Conservation (phyloP, 92 coral and sea anemone species). For the Nematostella vectensis region DNA sequence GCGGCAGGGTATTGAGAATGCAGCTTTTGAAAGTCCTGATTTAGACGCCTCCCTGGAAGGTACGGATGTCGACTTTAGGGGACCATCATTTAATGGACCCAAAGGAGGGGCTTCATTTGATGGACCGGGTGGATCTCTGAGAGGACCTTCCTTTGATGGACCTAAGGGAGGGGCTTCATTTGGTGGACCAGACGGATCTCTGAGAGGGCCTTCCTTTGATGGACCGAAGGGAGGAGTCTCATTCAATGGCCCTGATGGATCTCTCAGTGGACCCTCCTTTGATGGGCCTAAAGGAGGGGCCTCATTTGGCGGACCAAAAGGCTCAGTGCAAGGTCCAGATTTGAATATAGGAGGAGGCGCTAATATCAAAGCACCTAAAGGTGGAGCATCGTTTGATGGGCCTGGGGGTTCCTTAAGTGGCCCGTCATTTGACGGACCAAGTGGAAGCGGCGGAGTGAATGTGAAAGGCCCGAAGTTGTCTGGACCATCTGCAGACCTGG, state of each 20-base stretch:
- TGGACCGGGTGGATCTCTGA: not conserved
- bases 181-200: not conserved
- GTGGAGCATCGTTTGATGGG: not conserved
- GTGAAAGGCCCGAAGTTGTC: slow-evolving; percentile 5
- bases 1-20: not conserved
- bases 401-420: not conserved
- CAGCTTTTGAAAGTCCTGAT: slow-evolving; percentile 1
- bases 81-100: slow-evolving; percentile 5
- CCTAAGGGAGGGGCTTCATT: slow-evolving; percentile 4
- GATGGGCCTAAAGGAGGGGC: not conserved
- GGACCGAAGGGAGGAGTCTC: not conserved
- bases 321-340: not conserved
- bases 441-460: not conserved
- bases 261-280: not conserved
- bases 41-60: slow-evolving; percentile 10
- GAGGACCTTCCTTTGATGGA: not conserved
- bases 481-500: slow-evolving; percentile 11
- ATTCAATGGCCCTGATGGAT: not conserved
- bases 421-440: slow-evolving; percentile 11
- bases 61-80: not conserved
- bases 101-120: slow-evolving; percentile 2
- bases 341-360: not conserved
- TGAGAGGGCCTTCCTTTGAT: not conserved
- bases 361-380: slow-evolving; percentile 5
- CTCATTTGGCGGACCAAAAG: not conserved